phyloP scores from a whole-genome alignment of 2,113 vertebrate genomes.

The Leptobrachium ailaonicum region DNA sequence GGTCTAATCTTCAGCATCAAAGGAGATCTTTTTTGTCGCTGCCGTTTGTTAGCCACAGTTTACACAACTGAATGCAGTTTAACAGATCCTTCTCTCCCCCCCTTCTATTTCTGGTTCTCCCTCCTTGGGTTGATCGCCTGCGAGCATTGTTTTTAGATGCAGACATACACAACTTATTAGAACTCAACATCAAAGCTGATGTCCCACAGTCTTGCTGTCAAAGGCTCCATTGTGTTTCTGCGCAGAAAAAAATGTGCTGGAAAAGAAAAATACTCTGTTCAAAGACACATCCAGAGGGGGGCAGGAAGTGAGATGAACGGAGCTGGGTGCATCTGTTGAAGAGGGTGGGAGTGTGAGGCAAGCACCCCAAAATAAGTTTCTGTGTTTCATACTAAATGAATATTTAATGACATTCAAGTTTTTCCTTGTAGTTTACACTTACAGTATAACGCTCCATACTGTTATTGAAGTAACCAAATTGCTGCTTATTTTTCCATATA shows the following conservation, averaged over 20 bases:
- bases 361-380: conserved; percentile 5
- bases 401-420: background rate
- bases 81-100: conserved; percentile 47
- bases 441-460: background rate
- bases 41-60: conserved; percentile 56
- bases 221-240: conserved; percentile 72
- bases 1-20: conserved; percentile 37
- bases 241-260: conserved; percentile 71
- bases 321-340: conserved; percentile 24
- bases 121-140: conserved; percentile 55
- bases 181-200: conserved; percentile 75
- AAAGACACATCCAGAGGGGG: conserved; percentile 44
- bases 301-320: conserved; percentile 24
- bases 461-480: background rate
- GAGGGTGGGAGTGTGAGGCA: background rate
- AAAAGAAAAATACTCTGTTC: conserved; percentile 55
- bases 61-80: conserved; percentile 51
- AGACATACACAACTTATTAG: conserved; percentile 84
- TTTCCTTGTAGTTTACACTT: background rate
- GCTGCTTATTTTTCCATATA: background rate
- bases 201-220: conserved; percentile 73
- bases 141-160: conserved; percentile 83
- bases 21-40: conserved; percentile 36
- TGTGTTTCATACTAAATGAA: conserved; percentile 17
- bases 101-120: conserved; percentile 10